Evolutionary conservation across 2,888 invertebrate species (phyloP), one percentile per base, ranked within the genome.

Genomic region (Agonopterix arenella): DNA sequence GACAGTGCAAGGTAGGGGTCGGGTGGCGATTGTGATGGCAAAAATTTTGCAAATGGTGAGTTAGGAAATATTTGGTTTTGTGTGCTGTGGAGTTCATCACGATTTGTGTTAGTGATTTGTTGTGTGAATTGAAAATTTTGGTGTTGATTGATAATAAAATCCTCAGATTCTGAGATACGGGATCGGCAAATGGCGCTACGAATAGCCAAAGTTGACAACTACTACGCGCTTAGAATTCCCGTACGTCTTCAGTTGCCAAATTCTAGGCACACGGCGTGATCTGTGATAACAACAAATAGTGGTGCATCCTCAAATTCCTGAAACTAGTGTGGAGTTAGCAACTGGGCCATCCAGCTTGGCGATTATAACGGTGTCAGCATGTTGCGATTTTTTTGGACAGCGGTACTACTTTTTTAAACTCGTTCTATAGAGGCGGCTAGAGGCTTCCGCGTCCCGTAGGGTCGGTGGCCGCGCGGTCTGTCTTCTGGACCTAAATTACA

Each of bases 11-110:
- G 91, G 92, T 92, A 92, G 92, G 92, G 92, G 92, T 92, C 92
- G 92, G 92, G 92, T 92, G 92, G 92, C 92, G 92, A 92, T 90
- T 93, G 93, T 93, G 92, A 93, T 93, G 93, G 93, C 93, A 93
- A 92, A 93, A 92, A 84, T 91, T 92, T 92, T 91, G 91, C 92
- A 90, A 92, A 92, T 92, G 93, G 93, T 93, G 91, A 93, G 93
- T 92, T 90, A 90, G 89, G 88, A 84, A 79, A 72, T 82, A 80
- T 76, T 82, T 79, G 68, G 75, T 76, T 74, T 75, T 71, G 77
- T 75, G 72, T 67, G 78, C 58, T 63, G 67, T 60, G 60, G 69
- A 70, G 70, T 79, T 73, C 63, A 75, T 76, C 75, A 77, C 63
- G 65, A 65, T 69, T 68, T 69, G 88, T 86, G 86, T 64, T 73